Evolutionary conservation across 1,140 invertebrate genomes (phyloP).

Genomic region (Lepidurus apus): DNA sequence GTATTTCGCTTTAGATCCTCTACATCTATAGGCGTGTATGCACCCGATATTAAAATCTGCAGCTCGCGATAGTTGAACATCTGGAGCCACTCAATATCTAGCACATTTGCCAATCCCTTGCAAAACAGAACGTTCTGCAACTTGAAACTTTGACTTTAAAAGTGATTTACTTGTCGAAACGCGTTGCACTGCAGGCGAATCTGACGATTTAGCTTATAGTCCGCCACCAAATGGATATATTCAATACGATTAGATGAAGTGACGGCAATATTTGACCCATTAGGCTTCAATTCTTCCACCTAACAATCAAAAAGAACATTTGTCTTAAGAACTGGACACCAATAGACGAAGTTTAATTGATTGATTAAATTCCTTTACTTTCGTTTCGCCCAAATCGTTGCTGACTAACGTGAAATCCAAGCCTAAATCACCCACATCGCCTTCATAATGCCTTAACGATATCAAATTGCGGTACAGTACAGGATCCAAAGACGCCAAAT

Average conservation of each 20-base stretch:
- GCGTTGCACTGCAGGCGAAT: slow-evolving; percentile 78
- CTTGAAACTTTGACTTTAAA: not conserved
- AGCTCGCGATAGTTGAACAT: slow-evolving; percentile 94
- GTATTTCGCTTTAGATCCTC: slow-evolving; percentile 79
- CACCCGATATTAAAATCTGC: slow-evolving; percentile 89
- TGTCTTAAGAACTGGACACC: not conserved
- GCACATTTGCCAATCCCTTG: slow-evolving; percentile 74
- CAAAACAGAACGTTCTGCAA: slow-evolving; percentile 34
- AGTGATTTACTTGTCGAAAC: slow-evolving; percentile 58
- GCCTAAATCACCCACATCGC: slow-evolving; percentile 67
- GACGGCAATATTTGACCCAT: slow-evolving; percentile 81
- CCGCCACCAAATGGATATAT: slow-evolving; percentile 92
- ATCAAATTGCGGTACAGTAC: slow-evolving; percentile 85
- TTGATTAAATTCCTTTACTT: slow-evolving; percentile 46
- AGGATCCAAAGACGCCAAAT: slow-evolving; percentile 87
- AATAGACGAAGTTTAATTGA: not conserved
- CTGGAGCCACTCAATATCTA: slow-evolving; percentile 83
- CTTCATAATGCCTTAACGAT: slow-evolving; percentile 73
- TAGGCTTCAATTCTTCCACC: slow-evolving; percentile 83
- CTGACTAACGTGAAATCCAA: slow-evolving; percentile 91
- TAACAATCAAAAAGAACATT: slow-evolving; percentile 41
- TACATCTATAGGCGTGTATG: slow-evolving; percentile 82
- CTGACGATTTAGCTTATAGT: slow-evolving; percentile 92
- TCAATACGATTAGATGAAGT: slow-evolving; percentile 88
- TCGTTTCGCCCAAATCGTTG: slow-evolving; percentile 83